Conservation (phyloP, 2,888 invertebrate species). For the Drosophila formosana region DNA sequence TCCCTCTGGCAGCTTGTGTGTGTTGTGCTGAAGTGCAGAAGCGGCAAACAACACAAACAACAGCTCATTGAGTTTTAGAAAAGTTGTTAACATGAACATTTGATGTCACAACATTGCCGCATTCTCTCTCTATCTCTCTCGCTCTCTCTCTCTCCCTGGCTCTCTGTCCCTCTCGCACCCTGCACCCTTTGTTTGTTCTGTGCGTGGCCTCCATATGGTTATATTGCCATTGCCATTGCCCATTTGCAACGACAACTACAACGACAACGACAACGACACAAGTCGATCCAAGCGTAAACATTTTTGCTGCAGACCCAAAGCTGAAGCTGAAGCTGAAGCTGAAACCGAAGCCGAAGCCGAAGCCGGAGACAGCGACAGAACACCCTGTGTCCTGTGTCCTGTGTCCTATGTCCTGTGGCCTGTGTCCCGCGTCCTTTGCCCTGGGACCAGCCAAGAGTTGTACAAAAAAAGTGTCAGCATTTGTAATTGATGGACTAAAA, state of each 20-base stretch:
- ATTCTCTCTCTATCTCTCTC: background rate
- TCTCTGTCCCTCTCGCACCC: background rate
- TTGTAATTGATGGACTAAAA: background rate
- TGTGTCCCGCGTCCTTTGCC: background rate
- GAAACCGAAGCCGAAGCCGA: background rate
- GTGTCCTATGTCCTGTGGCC: background rate
- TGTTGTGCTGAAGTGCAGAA: conserved; percentile 24
- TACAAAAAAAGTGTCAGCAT: conserved; percentile 1
- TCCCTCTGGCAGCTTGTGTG: conserved; percentile 4
- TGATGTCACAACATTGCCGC: conserved; percentile 73
- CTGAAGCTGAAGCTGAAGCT: background rate
- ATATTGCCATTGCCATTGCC: conserved; percentile 55
- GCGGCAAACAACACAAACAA: conserved; percentile 74
- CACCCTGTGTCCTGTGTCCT: background rate
- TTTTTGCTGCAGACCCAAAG: conserved; percentile 44
- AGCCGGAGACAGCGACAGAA: background rate
- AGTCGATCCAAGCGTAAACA: conserved; percentile 68
- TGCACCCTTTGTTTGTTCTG: conserved; percentile 12
- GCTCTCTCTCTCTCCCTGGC: background rate
- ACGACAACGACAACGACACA: conserved; percentile 41
- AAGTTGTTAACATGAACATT: conserved; percentile 80
- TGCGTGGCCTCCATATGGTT: conserved; percentile 41
- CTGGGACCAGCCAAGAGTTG: conserved; percentile 11
- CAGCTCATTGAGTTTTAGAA: conserved; percentile 80
- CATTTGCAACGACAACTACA: conserved; percentile 52